Percentiles rank a stretch among this genome's conserved stretches.
Conservation (phyloP, 2,797 vertebrate species). For the Sebastes aleutianus region DNA sequence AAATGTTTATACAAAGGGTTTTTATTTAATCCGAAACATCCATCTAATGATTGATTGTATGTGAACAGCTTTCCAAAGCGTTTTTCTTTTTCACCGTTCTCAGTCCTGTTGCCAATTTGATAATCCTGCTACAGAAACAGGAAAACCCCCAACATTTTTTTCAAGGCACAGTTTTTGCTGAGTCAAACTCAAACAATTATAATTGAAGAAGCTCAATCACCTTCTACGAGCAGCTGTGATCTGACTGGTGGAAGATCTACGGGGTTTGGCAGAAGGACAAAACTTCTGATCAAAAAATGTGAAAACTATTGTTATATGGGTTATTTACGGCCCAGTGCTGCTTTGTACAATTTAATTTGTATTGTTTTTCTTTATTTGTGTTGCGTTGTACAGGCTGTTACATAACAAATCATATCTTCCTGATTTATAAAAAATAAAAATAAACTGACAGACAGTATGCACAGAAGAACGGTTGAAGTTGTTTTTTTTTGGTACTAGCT, state of each 20-base stretch:
- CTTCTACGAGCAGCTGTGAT: conserved; percentile 63
- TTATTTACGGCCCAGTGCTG: conserved; percentile 79
- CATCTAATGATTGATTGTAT: conserved; percentile 63
- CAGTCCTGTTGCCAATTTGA: conserved; percentile 67
- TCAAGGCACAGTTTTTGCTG: too few relatives aligned
- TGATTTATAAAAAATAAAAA: conserved; percentile 82
- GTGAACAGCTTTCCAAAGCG: conserved; percentile 53
- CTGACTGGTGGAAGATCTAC: conserved; percentile 34
- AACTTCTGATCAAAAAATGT: conserved; percentile 82
- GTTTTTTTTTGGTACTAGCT: background rate
- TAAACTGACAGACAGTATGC: conserved; percentile 77
- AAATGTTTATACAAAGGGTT: conserved; percentile 39
- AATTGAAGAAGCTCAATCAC: conserved; percentile 40
- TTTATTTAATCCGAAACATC: conserved; percentile 36
- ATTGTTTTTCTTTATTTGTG: conserved; percentile 58
- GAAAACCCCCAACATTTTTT: conserved; percentile 22
- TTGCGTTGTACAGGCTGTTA: conserved; percentile 86
- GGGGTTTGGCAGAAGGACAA: conserved; percentile 33
- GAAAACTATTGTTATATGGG: conserved; percentile 74
- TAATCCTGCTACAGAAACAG: conserved; percentile 32
- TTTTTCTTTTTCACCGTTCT: conserved; percentile 6
- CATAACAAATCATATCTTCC: conserved; percentile 85
- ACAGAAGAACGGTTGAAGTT: conserved; percentile 44
- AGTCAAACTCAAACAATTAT: conserved; percentile 30
- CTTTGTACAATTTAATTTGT: conserved; percentile 81